A percentile compares a stretch with the other conserved stretches of the same genome.
phyloP scores from a whole-genome alignment of 2,797 vertebrate species.

The Synanceia verrucosa region DNA sequence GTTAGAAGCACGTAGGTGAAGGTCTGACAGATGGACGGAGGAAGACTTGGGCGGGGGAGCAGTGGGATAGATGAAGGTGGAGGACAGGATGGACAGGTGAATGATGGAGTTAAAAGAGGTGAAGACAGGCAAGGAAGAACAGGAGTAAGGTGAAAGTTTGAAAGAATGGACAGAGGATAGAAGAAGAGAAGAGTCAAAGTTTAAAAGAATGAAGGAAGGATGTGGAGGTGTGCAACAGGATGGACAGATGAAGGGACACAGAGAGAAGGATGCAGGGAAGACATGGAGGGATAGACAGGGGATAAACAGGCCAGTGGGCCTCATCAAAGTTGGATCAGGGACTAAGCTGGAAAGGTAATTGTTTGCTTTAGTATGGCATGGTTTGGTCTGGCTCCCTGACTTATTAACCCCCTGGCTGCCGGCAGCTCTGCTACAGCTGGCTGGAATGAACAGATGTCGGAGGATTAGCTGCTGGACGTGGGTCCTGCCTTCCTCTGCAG shows the following conservation, averaged over 20 bases:
- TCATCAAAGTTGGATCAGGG: slow-evolving; percentile 37
- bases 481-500: background rate
- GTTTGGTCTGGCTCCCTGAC: background rate
- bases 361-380: background rate
- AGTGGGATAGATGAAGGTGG: slow-evolving; percentile 7
- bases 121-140: background rate
- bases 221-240: background rate
- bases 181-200: background rate
- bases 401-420: slow-evolving; percentile 5
- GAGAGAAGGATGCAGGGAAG: background rate
- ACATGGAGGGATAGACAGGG: background rate
- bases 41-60: background rate
- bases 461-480: slow-evolving; percentile 23
- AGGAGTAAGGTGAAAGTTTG: background rate
- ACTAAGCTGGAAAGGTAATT: slow-evolving; percentile 28
- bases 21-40: slow-evolving; percentile 14
- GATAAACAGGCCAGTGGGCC: slow-evolving; percentile 6
- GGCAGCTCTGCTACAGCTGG: background rate
- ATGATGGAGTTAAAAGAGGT: background rate
- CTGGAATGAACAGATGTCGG: slow-evolving; percentile 24
- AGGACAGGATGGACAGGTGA: slow-evolving; percentile 1
- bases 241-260: background rate
- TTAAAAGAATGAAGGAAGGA: background rate
- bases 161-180: background rate
- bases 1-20: slow-evolving; percentile 8